Percentiles rank a stretch among this genome's conserved stretches.
These are phyloP conservation scores for Dipodomys ordii DNA, from an alignment of 2,113 vertebrate species.

Conservation along the genomic window DNA sequence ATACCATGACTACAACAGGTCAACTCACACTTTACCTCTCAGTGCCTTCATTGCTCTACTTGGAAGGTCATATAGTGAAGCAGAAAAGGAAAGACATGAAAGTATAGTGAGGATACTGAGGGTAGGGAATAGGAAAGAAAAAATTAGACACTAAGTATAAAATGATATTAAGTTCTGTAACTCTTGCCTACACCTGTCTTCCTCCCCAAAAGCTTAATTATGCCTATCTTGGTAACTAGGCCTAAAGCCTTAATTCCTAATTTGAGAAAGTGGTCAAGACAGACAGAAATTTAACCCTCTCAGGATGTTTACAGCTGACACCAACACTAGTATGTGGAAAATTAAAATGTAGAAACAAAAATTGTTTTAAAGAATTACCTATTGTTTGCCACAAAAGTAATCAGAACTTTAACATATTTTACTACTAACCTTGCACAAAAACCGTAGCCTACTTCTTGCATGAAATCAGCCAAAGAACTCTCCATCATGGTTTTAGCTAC, in stretches of 20 bases:
- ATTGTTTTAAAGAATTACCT: conserved; percentile 29
- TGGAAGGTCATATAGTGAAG: not conserved
- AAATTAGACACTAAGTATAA: not conserved
- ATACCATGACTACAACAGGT: too few relatives aligned
- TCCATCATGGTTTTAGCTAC: conserved; percentile 99
- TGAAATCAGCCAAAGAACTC: conserved; percentile 99
- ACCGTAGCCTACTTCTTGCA: conserved; percentile 99
- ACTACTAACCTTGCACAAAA: conserved; percentile 97
- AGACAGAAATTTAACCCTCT: not conserved
- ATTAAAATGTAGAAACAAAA: not conserved
- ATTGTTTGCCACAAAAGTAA: not conserved
- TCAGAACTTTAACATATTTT: not conserved
- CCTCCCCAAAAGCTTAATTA: not conserved
- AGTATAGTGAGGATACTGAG: not conserved
- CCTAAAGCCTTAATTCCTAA: not conserved
- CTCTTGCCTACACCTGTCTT: not conserved
- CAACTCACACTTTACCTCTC: too few relatives aligned
- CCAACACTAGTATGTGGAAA: conserved; percentile 6
- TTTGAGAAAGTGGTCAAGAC: not conserved
- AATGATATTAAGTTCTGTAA: not conserved
- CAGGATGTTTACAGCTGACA: not conserved
- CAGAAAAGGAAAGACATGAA: not conserved
- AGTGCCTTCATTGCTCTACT: too few relatives aligned
- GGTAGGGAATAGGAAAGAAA: not conserved
- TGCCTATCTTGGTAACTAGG: not conserved